phyloP scores from a whole-genome alignment of 2,113 vertebrate genomes.

The Gobio gobio region DNA sequence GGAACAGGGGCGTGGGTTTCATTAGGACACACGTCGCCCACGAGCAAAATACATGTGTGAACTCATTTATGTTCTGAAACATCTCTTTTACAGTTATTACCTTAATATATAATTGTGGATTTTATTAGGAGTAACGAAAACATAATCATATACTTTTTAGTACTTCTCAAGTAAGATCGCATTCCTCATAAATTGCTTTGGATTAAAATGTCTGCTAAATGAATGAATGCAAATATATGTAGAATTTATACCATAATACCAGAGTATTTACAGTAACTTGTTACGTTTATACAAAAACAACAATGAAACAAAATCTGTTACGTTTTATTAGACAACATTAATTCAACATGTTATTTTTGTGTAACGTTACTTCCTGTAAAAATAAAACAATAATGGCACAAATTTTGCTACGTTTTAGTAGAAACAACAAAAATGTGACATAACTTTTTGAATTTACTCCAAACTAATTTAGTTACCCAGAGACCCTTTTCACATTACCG shows the following conservation, averaged over 20 bases:
- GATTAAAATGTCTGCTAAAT: no score
- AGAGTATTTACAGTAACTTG: not conserved
- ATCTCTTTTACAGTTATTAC: not conserved
- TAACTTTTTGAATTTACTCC: no score
- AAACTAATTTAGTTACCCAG: no score
- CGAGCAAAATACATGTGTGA: not conserved
- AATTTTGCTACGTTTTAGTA: no score
- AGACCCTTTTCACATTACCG: no score
- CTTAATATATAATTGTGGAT: not conserved
- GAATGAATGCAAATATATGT: no score
- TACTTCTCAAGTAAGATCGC: no score
- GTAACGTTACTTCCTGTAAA: no score
- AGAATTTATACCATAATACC: not conserved
- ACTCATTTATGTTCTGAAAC: not conserved
- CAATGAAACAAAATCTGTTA: not conserved
- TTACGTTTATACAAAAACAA: not conserved
- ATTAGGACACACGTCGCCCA: not conserved
- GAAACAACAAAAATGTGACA: no score
- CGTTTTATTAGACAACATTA: not conserved
- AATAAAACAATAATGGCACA: no score
- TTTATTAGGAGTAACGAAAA: not conserved
- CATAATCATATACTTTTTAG: not conserved
- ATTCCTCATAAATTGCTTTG: no score
- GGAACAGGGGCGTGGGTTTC: not conserved
- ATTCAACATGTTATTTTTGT: no score